A percentile compares a stretch with the other conserved stretches of the same genome.
phyloP scores from a whole-genome alignment of 30 jellyfish, hydroid and myxozoan genomes.

The Nemopilema nomurai region DNA sequence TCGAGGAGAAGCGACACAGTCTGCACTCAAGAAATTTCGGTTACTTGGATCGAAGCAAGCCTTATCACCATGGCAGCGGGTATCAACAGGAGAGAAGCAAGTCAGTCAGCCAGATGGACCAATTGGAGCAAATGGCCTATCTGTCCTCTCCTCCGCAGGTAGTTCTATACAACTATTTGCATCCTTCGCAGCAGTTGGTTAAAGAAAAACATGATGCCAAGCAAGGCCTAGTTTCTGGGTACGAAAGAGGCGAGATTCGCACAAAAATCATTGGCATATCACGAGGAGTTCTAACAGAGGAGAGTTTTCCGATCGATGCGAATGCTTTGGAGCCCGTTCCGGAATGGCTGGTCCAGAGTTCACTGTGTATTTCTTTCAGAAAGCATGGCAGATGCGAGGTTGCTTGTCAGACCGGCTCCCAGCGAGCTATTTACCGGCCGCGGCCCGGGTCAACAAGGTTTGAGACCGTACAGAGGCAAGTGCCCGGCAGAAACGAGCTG shows the following conservation, averaged over 20 bases:
- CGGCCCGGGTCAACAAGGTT: slow-evolving; percentile 32
- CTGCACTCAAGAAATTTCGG: background rate
- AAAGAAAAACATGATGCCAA: slow-evolving; percentile 24
- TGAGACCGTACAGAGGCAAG: slow-evolving; percentile 10
- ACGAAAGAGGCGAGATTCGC: slow-evolving; percentile 3
- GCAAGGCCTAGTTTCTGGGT: slow-evolving; percentile 1
- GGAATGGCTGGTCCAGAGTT: slow-evolving; percentile 48
- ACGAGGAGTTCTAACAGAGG: slow-evolving; percentile 59
- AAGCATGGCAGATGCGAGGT: slow-evolving; percentile 58
- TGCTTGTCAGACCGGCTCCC: slow-evolving; percentile 71
- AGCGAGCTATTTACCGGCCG: slow-evolving; percentile 16
- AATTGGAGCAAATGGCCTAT: slow-evolving; percentile 1
- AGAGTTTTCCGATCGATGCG: slow-evolving; percentile 37
- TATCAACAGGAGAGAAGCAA: background rate
- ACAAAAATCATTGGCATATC: slow-evolving; percentile 63
- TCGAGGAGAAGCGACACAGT: background rate
- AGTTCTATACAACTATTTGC: slow-evolving; percentile 6
- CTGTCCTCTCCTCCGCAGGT: slow-evolving; percentile 9
- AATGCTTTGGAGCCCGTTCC: slow-evolving; percentile 23
- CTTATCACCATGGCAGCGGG: background rate
- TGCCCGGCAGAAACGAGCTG: background rate
- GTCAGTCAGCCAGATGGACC: background rate
- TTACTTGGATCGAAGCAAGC: background rate
- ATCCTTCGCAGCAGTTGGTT: slow-evolving; percentile 8
- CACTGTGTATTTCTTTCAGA: slow-evolving; percentile 48